These are phyloP conservation scores for Ypsolopha sequella DNA, from an alignment of 2,888 invertebrate species.

Conservation along the genomic window DNA sequence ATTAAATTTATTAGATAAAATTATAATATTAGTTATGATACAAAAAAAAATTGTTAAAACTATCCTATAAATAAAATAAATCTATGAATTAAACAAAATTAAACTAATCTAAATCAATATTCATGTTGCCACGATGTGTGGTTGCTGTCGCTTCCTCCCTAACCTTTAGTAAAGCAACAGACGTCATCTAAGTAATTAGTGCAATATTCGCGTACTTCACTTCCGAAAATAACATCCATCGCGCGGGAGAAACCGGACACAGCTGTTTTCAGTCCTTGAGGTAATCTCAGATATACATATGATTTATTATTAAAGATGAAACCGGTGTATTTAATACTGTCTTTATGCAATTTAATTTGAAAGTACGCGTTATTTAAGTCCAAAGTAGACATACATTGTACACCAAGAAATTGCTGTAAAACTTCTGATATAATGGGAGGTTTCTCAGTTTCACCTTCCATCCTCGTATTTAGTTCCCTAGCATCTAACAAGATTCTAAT, in stretches of 20 bases:
- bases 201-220: conserved; percentile 8
- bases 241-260: conserved; percentile 9
- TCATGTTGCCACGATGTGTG: no score
- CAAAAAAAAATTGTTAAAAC: no score
- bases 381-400: conserved; percentile 10
- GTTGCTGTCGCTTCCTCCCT: no score
- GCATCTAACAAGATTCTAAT: conserved; percentile 25
- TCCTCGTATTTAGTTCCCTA: conserved; percentile 19
- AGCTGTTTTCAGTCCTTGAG: conserved; percentile 10
- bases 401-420: conserved; percentile 15
- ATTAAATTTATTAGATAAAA: no score
- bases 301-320: conserved; percentile 9
- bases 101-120: no score
- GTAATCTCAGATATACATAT: conserved; percentile 7
- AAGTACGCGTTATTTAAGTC: conserved; percentile 18
- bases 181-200: conserved; percentile 11
- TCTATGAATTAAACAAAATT: no score
- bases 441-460: conserved; percentile 20
- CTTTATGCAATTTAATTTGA: conserved; percentile 7
- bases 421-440: conserved; percentile 14
- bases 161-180: conserved; percentile 5
- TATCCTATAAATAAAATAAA: no score
- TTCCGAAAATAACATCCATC: conserved; percentile 8
- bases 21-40: no score
- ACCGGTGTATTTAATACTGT: conserved; percentile 9